Percentiles rank a stretch among this genome's conserved stretches.
These are phyloP conservation scores for Andricus curvator DNA, from an alignment of 2,888 invertebrate species.

Conservation along the genomic window DNA sequence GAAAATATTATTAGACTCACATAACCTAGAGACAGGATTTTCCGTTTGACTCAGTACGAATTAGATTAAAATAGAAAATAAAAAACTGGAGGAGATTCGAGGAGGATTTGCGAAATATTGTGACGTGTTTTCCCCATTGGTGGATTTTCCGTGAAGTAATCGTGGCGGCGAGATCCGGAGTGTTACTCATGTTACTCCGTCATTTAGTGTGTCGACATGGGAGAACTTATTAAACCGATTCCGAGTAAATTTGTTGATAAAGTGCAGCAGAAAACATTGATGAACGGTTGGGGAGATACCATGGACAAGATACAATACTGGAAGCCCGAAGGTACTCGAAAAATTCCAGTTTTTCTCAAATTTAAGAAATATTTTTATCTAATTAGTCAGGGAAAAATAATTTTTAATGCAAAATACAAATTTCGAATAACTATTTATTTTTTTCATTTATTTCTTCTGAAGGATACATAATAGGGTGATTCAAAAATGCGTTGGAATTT, in stretches of 20 bases:
- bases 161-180: no score
- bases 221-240: conserved; percentile 19
- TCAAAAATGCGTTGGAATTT: no score
- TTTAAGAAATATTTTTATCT: neutral
- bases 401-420: neutral
- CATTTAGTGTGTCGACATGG: conserved; percentile 17
- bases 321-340: conserved; percentile 73
- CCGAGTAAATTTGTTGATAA: neutral
- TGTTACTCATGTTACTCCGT: neutral
- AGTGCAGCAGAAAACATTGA: conserved; percentile 37
- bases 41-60: neutral
- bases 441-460: no score
- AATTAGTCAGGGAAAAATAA: no score
- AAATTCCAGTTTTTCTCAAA: neutral
- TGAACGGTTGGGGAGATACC: conserved; percentile 69
- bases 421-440: neutral
- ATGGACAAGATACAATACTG: conserved; percentile 76
- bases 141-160: conserved; percentile 30
- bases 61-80: neutral
- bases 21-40: neutral
- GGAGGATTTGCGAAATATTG: neutral
- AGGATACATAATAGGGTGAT: no score
- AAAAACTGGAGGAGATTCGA: neutral
- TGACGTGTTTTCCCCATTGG: neutral
- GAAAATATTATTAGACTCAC: neutral